Percentiles rank a stretch among this genome's conserved stretches.
These are phyloP conservation scores for Lasioglossum baleicum DNA, from an alignment of 1,140 invertebrate species.

Conservation along the genomic window DNA sequence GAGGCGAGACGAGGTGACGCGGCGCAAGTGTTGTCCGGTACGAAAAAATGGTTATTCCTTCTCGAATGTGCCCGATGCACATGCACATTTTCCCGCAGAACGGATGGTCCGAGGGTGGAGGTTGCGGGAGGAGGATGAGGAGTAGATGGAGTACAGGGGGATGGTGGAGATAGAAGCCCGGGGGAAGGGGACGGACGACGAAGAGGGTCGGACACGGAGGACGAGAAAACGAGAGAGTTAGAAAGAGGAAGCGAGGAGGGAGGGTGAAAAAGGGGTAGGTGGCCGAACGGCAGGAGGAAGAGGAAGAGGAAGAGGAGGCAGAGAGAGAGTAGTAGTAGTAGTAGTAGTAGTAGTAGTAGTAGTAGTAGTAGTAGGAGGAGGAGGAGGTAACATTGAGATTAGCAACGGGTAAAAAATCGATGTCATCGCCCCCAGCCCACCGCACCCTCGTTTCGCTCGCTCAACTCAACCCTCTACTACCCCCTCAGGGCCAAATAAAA, in stretches of 20 bases:
- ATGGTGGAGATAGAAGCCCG: constrained; percentile 2
- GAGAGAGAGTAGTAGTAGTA: constrained; percentile 49
- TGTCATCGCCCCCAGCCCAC: constrained; percentile 71
- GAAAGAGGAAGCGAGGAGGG: constrained; percentile 7
- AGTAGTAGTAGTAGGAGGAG: constrained; percentile 32
- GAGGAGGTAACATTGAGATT: constrained; percentile 71
- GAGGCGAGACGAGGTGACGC: constrained; percentile 44
- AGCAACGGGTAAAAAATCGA: constrained; percentile 75
- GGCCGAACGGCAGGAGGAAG: constrained; percentile 40
- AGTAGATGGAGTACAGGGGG: background rate
- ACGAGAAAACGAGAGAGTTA: background rate
- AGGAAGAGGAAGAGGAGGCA: constrained; percentile 43
- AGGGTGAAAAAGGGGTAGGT: constrained; percentile 32
- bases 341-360: constrained; percentile 35
- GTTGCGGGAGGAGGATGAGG: background rate
- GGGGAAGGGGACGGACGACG: constrained; percentile 26
- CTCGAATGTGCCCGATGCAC: constrained; percentile 72
- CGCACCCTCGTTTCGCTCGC: constrained; percentile 60
- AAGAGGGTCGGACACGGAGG: constrained; percentile 26
- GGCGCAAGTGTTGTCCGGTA: constrained; percentile 65
- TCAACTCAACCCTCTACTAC: constrained; percentile 63
- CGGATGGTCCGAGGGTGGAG: constrained; percentile 60
- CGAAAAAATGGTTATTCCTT: constrained; percentile 72
- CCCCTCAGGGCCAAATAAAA: constrained; percentile 71
- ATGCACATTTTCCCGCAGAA: constrained; percentile 71